A percentile compares a stretch with the other conserved stretches of the same genome.
These are phyloP conservation scores for Orestias chungarensis DNA, from an alignment of 2,797 vertebrate species.

Conservation along the genomic window DNA sequence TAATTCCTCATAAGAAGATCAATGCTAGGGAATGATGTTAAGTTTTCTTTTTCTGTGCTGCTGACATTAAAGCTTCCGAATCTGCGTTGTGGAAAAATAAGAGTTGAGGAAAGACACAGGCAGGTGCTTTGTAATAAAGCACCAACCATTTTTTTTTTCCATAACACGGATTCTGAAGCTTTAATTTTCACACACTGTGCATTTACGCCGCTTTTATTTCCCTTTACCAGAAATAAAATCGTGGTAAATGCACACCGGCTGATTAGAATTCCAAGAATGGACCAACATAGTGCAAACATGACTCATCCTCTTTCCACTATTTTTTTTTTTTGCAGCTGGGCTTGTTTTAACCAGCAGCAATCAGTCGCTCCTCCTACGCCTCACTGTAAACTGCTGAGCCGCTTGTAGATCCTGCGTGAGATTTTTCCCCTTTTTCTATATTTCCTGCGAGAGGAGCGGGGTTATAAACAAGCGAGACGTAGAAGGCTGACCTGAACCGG, in stretches of 20 bases:
- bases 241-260: constrained; percentile 10
- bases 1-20: not conserved
- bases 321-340: constrained; percentile 30
- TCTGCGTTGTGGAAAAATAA: constrained; percentile 1
- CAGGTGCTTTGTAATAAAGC: not conserved
- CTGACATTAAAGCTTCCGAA: constrained; percentile 12
- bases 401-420: constrained; percentile 31
- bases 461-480: constrained; percentile 10
- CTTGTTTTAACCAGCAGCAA: constrained; percentile 24
- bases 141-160: too few species aligned
- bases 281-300: constrained; percentile 26
- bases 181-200: too few species aligned
- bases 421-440: constrained; percentile 36
- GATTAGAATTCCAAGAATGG: constrained; percentile 12
- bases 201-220: too few species aligned
- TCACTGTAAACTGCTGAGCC: constrained; percentile 24
- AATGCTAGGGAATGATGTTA: not conserved
- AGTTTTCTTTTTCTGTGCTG: not conserved
- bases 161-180: too few species aligned
- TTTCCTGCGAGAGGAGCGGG: constrained; percentile 13
- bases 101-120: not conserved
- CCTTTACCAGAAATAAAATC: too few species aligned
- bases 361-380: constrained; percentile 22
- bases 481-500: constrained; percentile 31
- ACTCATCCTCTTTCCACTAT: constrained; percentile 5